phyloP scores from a whole-genome alignment of 2,888 invertebrate genomes.

The Atrina japonica region DNA sequence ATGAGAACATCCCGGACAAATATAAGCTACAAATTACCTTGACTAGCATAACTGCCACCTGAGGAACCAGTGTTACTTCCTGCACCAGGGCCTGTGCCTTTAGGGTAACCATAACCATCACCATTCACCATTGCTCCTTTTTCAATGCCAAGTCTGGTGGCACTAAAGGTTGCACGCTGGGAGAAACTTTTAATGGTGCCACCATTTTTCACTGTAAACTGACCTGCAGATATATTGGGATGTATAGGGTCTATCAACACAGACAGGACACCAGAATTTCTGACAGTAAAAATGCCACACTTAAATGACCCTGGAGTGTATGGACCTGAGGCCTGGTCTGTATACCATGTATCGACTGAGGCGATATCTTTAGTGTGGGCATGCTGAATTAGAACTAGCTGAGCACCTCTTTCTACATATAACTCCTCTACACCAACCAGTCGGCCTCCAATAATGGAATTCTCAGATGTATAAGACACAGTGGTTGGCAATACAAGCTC shows the following conservation, averaged over 20 bases:
- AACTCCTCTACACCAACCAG: constrained; percentile 65
- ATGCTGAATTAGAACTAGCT: constrained; percentile 51
- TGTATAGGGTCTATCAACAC: constrained; percentile 49
- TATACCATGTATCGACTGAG: constrained; percentile 40
- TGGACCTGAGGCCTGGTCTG: constrained; percentile 32
- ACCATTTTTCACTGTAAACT: constrained; percentile 57
- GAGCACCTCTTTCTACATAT: constrained; percentile 60
- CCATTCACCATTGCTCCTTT: constrained; percentile 56
- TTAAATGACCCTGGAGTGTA: constrained; percentile 50
- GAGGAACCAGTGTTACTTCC: constrained; percentile 47
- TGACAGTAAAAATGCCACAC: constrained; percentile 51
- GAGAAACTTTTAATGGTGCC: constrained; percentile 47
- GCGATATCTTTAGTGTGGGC: constrained; percentile 52
- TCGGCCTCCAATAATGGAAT: constrained; percentile 59
- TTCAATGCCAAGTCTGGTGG: constrained; percentile 54
- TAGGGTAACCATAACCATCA: constrained; percentile 53
- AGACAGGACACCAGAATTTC: constrained; percentile 59
- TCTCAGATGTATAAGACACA: constrained; percentile 60
- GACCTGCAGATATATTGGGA: constrained; percentile 45
- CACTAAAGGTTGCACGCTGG: constrained; percentile 41
- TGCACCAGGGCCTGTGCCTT: constrained; percentile 53
- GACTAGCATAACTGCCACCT: constrained; percentile 63
- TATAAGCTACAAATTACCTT: constrained; percentile 46
- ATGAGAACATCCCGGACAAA: neutral
- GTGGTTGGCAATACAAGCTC: constrained; percentile 65